A percentile compares a stretch with the other conserved stretches of the same genome.
These are phyloP conservation scores for Siniperca undulata DNA, from an alignment of 2,797 vertebrate species.

Conservation along the genomic window DNA sequence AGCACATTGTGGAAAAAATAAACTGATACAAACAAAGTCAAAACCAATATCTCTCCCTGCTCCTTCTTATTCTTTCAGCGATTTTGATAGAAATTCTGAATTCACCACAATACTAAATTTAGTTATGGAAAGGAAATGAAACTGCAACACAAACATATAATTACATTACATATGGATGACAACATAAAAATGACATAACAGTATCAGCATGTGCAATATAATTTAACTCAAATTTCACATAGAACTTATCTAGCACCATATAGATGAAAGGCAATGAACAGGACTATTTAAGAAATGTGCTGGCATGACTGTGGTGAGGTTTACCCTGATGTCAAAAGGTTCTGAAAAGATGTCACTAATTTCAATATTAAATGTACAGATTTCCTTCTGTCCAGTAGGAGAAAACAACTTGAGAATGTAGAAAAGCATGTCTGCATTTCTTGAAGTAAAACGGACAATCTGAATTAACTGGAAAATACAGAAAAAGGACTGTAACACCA, in stretches of 20 bases:
- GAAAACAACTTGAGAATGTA: background rate
- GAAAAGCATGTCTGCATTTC: background rate
- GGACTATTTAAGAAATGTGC: background rate
- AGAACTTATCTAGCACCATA: background rate
- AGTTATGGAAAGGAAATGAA: background rate
- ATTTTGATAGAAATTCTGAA: background rate
- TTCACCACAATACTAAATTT: background rate
- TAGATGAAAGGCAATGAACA: background rate
- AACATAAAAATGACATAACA: no score
- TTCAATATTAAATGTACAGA: background rate
- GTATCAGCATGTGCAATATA: background rate
- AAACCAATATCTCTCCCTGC: background rate
- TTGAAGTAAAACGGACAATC: background rate
- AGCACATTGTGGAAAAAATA: background rate
- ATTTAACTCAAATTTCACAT: background rate
- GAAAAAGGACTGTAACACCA: background rate
- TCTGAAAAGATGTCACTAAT: background rate
- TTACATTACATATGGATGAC: background rate
- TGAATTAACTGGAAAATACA: background rate
- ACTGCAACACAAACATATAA: no score
- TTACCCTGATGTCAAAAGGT: background rate
- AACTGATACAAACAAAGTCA: background rate
- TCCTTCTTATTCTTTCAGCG: background rate
- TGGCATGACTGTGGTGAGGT: background rate
- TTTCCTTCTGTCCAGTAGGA: background rate